Evolutionary conservation across 2,113 vertebrate genomes (phyloP).

Genomic region (Suncus etruscus): DNA sequence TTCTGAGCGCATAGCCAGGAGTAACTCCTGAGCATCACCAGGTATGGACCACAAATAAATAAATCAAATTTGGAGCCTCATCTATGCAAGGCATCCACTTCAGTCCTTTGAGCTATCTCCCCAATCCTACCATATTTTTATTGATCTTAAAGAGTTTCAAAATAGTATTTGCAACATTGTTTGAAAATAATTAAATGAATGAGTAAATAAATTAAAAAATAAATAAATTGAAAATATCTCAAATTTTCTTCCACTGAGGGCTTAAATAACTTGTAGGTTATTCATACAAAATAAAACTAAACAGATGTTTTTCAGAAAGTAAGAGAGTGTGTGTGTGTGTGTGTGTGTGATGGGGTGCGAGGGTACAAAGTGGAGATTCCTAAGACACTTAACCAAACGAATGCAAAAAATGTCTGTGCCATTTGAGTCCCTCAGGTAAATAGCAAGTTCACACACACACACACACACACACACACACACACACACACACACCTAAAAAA

Average conservation of each 20-base stretch:
- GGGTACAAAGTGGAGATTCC: neutral
- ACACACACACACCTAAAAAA: neutral
- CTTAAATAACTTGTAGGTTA: neutral
- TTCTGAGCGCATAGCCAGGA: too few relatives aligned
- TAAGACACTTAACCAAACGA: neutral
- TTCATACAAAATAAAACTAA: neutral
- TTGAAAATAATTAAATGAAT: neutral
- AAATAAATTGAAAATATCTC: slow-evolving; percentile 39
- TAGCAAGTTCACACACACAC: neutral
- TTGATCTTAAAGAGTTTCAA: slow-evolving; percentile 22
- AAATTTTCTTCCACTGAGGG: slow-evolving; percentile 28
- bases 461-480: neutral
- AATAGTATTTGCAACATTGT: slow-evolving; percentile 11
- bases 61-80: too few relatives aligned
- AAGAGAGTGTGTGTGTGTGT: neutral
- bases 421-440: neutral
- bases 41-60: too few relatives aligned
- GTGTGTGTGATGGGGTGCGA: too few relatives aligned
- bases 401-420: neutral
- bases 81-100: too few relatives aligned
- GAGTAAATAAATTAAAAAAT: slow-evolving; percentile 33
- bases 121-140: neutral
- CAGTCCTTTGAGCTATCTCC: too few relatives aligned
- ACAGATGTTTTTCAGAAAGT: neutral
- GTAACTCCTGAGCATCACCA: too few relatives aligned